A percentile compares a stretch with the other conserved stretches of the same genome.
These are phyloP conservation scores for Sylvicapra grimmia DNA, from an alignment of 2,113 vertebrate genomes.

Conservation along the genomic window DNA sequence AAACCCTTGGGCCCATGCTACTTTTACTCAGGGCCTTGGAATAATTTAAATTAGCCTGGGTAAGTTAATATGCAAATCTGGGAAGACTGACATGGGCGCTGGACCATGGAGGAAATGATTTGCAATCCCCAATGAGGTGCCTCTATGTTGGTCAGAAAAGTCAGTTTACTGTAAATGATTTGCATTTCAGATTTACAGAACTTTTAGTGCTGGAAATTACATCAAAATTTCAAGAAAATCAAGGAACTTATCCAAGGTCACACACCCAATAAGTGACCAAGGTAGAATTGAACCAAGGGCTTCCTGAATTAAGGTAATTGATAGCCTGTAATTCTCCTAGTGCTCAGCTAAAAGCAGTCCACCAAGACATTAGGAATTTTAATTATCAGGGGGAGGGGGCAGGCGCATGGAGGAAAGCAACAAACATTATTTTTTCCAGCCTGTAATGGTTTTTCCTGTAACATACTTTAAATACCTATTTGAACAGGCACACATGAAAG, in stretches of 20 bases:
- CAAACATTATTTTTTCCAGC: not conserved
- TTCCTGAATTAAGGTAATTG: not conserved
- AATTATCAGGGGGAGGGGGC: not conserved
- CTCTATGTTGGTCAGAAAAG: not conserved
- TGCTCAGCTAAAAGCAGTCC: not conserved
- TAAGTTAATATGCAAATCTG: slow-evolving; percentile 70
- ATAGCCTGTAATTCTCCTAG: not conserved
- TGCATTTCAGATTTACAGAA: slow-evolving; percentile 6
- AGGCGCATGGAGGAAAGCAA: not conserved
- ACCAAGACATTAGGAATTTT: not conserved
- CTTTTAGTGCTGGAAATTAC: slow-evolving; percentile 13
- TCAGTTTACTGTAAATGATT: slow-evolving; percentile 55
- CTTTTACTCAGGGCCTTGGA: slow-evolving; percentile 64
- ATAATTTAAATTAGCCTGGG: slow-evolving; percentile 64
- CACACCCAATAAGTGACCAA: not conserved
- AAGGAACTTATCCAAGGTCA: not conserved
- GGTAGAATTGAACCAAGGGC: not conserved
- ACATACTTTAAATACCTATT: not conserved
- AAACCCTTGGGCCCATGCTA: slow-evolving; percentile 52
- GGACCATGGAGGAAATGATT: slow-evolving; percentile 41
- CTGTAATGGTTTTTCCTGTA: not conserved
- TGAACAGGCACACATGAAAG: not conserved
- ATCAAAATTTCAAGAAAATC: not conserved
- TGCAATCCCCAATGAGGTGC: not conserved
- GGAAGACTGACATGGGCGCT: slow-evolving; percentile 36